Conservation (phyloP, 2,888 invertebrate species). For the Hyalella azteca region DNA sequence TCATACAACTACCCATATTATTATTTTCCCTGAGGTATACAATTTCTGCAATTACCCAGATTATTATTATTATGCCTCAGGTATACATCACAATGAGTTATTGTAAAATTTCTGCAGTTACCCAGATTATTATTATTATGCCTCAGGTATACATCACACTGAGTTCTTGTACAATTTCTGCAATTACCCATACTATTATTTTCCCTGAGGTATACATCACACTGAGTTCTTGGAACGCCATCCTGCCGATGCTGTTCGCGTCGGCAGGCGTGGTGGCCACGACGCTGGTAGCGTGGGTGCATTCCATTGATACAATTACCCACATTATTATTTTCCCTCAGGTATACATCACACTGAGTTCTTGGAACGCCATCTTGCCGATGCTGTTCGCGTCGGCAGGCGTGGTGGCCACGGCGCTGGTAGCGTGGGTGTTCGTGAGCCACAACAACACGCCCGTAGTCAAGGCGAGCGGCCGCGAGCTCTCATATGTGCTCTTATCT, state of each 20-base stretch:
- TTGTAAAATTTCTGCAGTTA: too few relatives aligned
- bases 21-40: too few relatives aligned
- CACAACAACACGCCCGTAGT: slow-evolving; percentile 96
- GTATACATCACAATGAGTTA: slow-evolving; percentile 74
- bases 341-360: slow-evolving; percentile 74
- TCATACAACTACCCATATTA: background rate
- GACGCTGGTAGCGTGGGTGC: slow-evolving; percentile 62
- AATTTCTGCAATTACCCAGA: too few relatives aligned
- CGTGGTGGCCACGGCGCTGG: slow-evolving; percentile 61
- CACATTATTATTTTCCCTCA: background rate
- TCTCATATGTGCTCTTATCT: slow-evolving; percentile 87
- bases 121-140: too few relatives aligned
- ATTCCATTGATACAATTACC: too few relatives aligned
- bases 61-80: too few relatives aligned
- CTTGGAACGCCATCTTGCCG: slow-evolving; percentile 90
- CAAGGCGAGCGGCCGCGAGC: slow-evolving; percentile 89
- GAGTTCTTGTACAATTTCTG: too few relatives aligned
- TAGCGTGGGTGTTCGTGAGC: slow-evolving; percentile 67
- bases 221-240: slow-evolving; percentile 79
- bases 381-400: slow-evolving; percentile 71
- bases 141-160: slow-evolving; percentile 75
- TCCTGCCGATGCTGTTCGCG: slow-evolving; percentile 81
- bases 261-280: slow-evolving; percentile 62
- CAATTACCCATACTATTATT: background rate
- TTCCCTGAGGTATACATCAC: slow-evolving; percentile 72